phyloP scores from a whole-genome alignment of 2,888 invertebrate species.

The Salticus scenicus region DNA sequence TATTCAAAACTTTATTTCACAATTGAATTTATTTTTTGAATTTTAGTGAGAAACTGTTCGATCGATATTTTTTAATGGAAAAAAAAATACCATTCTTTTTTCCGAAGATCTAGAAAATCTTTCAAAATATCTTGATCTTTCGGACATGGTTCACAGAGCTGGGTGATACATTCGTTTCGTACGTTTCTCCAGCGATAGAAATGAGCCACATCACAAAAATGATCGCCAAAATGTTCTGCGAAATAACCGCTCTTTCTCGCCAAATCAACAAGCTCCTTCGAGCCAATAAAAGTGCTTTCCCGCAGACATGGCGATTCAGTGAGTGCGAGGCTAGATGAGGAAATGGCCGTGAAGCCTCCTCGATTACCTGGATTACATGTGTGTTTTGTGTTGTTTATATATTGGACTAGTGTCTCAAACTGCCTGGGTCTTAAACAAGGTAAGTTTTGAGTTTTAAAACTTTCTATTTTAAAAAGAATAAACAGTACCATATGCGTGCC shows the following conservation, averaged over 20 bases:
- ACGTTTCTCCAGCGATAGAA: no score
- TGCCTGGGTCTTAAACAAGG: conserved; percentile 43
- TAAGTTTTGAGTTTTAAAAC: neutral
- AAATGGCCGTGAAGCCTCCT: conserved; percentile 41
- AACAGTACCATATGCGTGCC: neutral
- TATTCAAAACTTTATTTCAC: no score
- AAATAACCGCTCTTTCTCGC: conserved; percentile 28
- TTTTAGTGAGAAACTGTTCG: no score
- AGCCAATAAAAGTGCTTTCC: conserved; percentile 27
- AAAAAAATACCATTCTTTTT: no score
- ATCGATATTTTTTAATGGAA: no score
- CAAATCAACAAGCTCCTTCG: neutral
- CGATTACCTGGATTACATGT: conserved; percentile 45
- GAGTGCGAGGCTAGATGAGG: conserved; percentile 9
- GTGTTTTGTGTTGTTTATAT: conserved; percentile 44
- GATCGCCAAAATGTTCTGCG: no score
- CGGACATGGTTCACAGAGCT: no score
- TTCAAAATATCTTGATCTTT: no score
- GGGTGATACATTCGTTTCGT: no score
- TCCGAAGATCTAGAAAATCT: no score
- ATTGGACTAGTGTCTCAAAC: conserved; percentile 19
- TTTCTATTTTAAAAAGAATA: neutral
- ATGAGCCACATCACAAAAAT: no score
- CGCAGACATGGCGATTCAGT: conserved; percentile 8
- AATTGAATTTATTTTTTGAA: no score